These are phyloP conservation scores for Parasteatoda tepidariorum DNA, from an alignment of 1,140 invertebrate species.

Conservation along the genomic window DNA sequence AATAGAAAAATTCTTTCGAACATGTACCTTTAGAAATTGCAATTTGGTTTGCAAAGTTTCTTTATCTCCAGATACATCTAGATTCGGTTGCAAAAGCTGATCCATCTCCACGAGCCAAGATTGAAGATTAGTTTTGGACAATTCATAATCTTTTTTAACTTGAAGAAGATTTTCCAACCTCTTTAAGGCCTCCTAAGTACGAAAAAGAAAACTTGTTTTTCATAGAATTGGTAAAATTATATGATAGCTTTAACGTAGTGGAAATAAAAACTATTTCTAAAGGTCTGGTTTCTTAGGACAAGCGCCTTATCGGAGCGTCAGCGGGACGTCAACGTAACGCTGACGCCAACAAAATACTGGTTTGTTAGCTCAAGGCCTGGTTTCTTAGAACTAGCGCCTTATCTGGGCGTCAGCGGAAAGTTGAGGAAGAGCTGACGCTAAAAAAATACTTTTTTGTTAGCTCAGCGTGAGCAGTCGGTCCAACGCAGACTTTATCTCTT, in stretches of 20 bases:
- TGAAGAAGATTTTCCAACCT: conserved; percentile 77
- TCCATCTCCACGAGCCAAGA: conserved; percentile 84
- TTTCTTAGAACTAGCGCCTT: too few relatives aligned
- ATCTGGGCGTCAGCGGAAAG: too few relatives aligned
- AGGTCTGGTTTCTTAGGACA: too few relatives aligned
- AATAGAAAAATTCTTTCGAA: too few relatives aligned
- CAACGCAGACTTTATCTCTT: too few relatives aligned
- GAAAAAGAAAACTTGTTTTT: neutral
- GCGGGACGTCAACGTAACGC: too few relatives aligned
- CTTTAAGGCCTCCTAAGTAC: conserved; percentile 73
- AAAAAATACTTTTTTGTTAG: too few relatives aligned
- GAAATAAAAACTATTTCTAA: neutral
- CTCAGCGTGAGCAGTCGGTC: too few relatives aligned
- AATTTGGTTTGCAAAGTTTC: conserved; percentile 77
- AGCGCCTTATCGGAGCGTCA: too few relatives aligned
- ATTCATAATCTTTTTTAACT: conserved; percentile 76
- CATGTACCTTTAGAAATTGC: conserved; percentile 67
- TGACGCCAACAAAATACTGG: too few relatives aligned
- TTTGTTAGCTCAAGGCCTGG: too few relatives aligned
- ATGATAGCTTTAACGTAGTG: neutral
- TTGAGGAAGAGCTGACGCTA: too few relatives aligned
- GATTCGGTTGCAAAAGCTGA: conserved; percentile 77
- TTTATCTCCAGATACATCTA: conserved; percentile 82
- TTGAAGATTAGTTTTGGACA: conserved; percentile 78
- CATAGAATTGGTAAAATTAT: neutral